Evolutionary conservation across 2,113 vertebrate genomes (phyloP), one percentile per base, ranked within the genome.

Genomic region (Hypocryptadius cinnamomeus): DNA sequence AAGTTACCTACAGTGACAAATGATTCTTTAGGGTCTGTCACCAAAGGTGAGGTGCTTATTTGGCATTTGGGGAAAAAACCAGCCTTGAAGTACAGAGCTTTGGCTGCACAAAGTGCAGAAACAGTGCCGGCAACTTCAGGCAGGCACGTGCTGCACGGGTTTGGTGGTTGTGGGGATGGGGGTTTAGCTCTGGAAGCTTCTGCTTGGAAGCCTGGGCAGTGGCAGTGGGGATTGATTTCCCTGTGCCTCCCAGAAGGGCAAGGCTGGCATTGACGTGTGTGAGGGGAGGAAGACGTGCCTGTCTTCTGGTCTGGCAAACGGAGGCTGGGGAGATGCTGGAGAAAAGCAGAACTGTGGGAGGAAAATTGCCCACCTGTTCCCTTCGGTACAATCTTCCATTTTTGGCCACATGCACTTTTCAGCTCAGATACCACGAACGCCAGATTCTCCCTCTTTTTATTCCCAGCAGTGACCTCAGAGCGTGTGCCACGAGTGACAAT

Each of bases 361-460:
- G 96, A 92, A 53, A 19, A 40, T 86, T 95, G 92, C 93, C 93
- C 94, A 92, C 95, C 91, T 95, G 95, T 93, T 96, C 94, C 81
- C 22, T 93, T 87, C 1, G 54, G 93, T 81, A 81, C 91, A 81
- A 4, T 35, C 45, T 95, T 95, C 94, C 88, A 69, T 96, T 95
- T 95, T 95, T 93, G 93, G 93, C 72, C 73, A 60, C 90, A 76
- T 72, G 90, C 82, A 79, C 93, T 93, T 94, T 91, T 65, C 92
- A 72, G 94, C 92, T 87, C 74, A 45, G 74, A 81, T 91, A 7
- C 74, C 60, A 56, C 13, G 4, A 80, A 33, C 24, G 35, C 83
- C 94, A 92, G 51, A 71, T 84, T 87, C 91, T 89, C 53, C 81
- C 73, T 87, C 65, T 68, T 40, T 64, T 54, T 33, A n/a, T 79